These are phyloP conservation scores for Oscheius sp. DNA, from an alignment of 2,888 invertebrate species.

Conservation along the genomic window DNA sequence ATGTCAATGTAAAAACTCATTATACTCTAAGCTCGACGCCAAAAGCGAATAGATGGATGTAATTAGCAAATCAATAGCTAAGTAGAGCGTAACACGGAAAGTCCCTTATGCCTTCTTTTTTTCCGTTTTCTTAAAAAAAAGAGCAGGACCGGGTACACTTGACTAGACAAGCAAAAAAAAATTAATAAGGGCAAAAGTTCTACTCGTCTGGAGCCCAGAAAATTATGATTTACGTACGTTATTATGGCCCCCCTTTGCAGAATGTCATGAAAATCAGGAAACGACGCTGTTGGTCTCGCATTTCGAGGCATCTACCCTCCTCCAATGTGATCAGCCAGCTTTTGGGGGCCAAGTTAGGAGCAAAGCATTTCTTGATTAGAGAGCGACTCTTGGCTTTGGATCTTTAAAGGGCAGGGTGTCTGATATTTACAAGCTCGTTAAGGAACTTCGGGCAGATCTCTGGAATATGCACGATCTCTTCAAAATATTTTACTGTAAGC, in stretches of 20 bases:
- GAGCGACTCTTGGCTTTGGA: too few relatives aligned
- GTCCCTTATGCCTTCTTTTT: neutral
- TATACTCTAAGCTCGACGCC: constrained; percentile 25
- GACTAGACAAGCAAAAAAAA: neutral
- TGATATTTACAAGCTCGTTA: too few relatives aligned
- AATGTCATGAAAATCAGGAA: constrained; percentile 24
- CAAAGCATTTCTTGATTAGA: too few relatives aligned
- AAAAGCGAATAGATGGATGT: constrained; percentile 28
- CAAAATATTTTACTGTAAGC: too few relatives aligned
- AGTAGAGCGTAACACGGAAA: constrained; percentile 30
- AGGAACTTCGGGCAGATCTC: too few relatives aligned
- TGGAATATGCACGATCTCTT: too few relatives aligned
- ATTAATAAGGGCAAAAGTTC: neutral
- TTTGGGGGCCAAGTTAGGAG: too few relatives aligned
- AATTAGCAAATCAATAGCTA: constrained; percentile 38
- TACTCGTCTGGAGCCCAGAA: neutral
- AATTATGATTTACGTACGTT: neutral
- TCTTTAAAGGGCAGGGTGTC: too few relatives aligned
- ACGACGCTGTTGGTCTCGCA: constrained; percentile 26
- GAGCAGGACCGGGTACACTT: neutral
- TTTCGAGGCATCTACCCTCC: constrained; percentile 4
- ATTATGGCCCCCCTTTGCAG: neutral
- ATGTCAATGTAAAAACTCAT: constrained; percentile 23
- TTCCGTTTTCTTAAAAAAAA: neutral
- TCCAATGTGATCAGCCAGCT: too few relatives aligned